Evolutionary conservation across 2,888 invertebrate species (phyloP).

Genomic region (Habroteleia sp.): DNA sequence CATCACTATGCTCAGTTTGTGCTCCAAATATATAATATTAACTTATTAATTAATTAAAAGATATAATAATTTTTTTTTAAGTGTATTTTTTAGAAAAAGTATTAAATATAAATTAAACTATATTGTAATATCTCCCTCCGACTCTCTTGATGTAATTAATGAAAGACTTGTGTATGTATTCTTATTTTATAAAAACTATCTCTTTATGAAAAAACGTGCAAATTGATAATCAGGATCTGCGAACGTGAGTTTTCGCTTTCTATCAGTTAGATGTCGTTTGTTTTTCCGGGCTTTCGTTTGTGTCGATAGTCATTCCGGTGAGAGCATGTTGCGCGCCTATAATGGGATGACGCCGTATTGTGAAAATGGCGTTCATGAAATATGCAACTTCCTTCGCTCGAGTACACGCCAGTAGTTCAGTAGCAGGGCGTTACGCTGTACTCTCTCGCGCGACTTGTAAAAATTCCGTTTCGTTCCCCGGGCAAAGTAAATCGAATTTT

Average conservation of each 20-base stretch:
- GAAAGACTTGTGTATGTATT: too few relatives aligned
- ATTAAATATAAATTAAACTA: too few relatives aligned
- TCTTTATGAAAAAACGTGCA: not conserved
- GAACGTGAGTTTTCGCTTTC: slow-evolving; percentile 26
- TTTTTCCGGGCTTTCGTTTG: slow-evolving; percentile 40
- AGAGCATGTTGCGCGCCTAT: slow-evolving; percentile 40
- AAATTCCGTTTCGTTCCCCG: slow-evolving; percentile 28
- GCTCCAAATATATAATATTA: too few relatives aligned
- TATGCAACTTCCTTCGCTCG: slow-evolving; percentile 56
- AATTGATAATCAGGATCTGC: slow-evolving; percentile 20
- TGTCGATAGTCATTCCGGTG: slow-evolving; percentile 49
- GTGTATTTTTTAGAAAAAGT: too few relatives aligned
- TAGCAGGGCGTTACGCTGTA: slow-evolving; percentile 10
- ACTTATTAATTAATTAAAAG: too few relatives aligned
- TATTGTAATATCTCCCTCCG: too few relatives aligned
- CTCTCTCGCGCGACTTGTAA: slow-evolving; percentile 42
- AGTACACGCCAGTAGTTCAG: slow-evolving; percentile 44
- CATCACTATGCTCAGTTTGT: too few relatives aligned
- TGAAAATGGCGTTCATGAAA: slow-evolving; percentile 60
- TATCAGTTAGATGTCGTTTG: slow-evolving; percentile 34
- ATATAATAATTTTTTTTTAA: too few relatives aligned
- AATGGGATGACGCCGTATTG: slow-evolving; percentile 57
- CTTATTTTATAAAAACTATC: slow-evolving; percentile 2
- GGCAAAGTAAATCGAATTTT: slow-evolving; percentile 53
- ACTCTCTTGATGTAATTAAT: too few relatives aligned